Evolutionary conservation across 2,113 vertebrate species (phyloP).

Genomic region (Gnathonemus longibarbis): DNA sequence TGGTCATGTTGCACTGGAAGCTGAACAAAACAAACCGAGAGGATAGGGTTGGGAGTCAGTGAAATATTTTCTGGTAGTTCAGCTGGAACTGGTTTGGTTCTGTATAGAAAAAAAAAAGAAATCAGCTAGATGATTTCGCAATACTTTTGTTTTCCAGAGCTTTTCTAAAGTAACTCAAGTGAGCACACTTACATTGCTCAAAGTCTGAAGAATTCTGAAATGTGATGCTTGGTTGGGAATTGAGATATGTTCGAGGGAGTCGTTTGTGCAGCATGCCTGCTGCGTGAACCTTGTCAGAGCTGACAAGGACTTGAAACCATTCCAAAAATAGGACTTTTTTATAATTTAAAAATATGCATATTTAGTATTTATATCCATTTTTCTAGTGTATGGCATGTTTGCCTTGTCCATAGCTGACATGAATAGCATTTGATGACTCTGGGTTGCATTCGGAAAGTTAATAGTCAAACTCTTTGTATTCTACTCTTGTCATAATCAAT

Average conservation of each 20-base stretch:
- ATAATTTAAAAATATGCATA: background rate
- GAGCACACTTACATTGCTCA: conserved; percentile 10
- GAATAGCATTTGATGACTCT: background rate
- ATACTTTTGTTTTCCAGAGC: conserved; percentile 6
- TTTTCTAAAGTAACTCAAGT: conserved; percentile 21
- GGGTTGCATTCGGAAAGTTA: background rate
- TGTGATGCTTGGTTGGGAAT: background rate
- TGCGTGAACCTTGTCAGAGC: background rate
- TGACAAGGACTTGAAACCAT: background rate
- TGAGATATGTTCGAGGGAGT: background rate
- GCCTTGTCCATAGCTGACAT: background rate
- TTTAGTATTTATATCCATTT: background rate
- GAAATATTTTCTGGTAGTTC: background rate
- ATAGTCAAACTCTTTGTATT: background rate
- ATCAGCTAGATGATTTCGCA: conserved; percentile 17
- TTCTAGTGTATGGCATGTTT: background rate
- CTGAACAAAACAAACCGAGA: background rate
- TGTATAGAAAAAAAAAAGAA: background rate
- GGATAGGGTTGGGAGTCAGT: background rate
- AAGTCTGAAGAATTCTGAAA: conserved; percentile 2
- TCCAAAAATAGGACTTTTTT: background rate
- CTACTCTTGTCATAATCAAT: background rate
- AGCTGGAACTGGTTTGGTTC: conserved; percentile 18
- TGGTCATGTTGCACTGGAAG: background rate
- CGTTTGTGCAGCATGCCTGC: background rate